phyloP scores from a whole-genome alignment of 2,113 vertebrate species.

The Pontoporia blainvillei region DNA sequence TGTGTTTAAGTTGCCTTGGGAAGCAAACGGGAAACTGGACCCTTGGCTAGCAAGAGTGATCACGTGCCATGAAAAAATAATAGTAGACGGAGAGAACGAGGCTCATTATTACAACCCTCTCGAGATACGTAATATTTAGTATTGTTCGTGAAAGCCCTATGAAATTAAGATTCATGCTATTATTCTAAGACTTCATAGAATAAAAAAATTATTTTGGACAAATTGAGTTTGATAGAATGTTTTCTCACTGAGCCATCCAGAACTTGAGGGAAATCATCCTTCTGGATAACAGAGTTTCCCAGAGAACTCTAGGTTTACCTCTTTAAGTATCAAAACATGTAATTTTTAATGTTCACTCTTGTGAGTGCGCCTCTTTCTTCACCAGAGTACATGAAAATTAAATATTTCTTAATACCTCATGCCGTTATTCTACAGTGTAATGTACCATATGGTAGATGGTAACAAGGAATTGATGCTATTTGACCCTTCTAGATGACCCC shows the following conservation, averaged over 20 bases:
- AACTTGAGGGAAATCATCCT: not conserved
- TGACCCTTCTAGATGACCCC: not conserved
- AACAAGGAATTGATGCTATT: not conserved
- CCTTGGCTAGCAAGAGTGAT: no score
- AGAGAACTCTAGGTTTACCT: not conserved
- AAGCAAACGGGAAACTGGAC: not conserved
- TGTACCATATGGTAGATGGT: no score
- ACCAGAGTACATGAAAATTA: not conserved
- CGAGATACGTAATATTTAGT: not conserved
- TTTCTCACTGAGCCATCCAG: not conserved
- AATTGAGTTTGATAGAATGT: not conserved
- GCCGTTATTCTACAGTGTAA: not conserved
- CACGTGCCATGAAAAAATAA: not conserved
- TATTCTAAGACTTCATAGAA: not conserved
- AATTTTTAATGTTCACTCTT: not conserved
- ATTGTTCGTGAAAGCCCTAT: not conserved
- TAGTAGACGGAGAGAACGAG: not conserved
- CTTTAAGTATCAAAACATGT: not conserved
- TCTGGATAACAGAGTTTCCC: not conserved
- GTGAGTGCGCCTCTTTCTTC: not conserved
- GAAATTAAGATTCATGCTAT: not conserved
- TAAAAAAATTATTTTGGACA: not conserved
- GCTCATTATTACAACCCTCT: not conserved
- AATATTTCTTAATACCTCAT: not conserved
- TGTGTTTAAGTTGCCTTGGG: not conserved